These are phyloP conservation scores for Belgica antarctica DNA, from an alignment of 2,888 invertebrate genomes.

Conservation along the genomic window DNA sequence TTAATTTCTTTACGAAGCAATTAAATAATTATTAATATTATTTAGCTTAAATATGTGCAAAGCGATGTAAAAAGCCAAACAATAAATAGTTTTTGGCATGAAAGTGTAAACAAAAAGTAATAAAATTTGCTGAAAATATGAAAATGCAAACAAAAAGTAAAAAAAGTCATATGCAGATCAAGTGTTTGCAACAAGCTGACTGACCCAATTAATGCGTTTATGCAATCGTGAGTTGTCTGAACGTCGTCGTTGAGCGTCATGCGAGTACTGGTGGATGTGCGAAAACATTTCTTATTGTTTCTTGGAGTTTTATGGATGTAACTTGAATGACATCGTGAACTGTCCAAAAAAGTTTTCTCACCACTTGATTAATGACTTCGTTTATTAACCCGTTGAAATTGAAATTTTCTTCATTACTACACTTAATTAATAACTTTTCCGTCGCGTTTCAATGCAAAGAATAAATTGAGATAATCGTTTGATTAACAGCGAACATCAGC, in stretches of 20 bases:
- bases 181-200: neutral
- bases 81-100: no score
- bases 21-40: no score
- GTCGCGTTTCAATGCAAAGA: neutral
- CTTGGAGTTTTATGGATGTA: no score
- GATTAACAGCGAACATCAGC: neutral
- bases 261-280: slow-evolving; percentile 8
- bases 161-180: slow-evolving; percentile 5
- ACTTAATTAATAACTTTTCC: neutral
- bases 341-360: neutral
- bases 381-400: neutral
- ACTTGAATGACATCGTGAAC: no score
- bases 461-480: neutral
- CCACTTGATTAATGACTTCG: neutral
- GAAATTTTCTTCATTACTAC: no score
- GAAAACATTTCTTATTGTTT: no score
- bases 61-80: no score
- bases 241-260: no score
- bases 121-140: neutral
- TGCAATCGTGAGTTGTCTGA: neutral
- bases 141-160: neutral
- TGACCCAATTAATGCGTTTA: slow-evolving; percentile 21
- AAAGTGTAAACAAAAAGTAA: neutral
- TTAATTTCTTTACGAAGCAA: no score
- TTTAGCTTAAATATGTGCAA: no score